Evolutionary conservation across 2,113 vertebrate species (phyloP).

Genomic region (Platichthys flesus): DNA sequence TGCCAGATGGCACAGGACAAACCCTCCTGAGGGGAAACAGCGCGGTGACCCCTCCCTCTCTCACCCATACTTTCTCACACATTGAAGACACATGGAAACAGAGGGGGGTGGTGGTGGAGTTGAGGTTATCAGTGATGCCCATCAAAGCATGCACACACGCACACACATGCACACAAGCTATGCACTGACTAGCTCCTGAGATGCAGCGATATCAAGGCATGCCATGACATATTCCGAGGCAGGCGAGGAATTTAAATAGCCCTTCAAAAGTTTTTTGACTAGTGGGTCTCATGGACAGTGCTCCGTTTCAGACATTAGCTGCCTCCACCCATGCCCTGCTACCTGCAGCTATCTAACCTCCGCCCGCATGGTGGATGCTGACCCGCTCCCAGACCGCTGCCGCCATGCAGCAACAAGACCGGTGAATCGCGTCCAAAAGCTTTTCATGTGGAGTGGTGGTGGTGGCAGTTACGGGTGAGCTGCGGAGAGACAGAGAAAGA

Average conservation of each 20-base stretch:
- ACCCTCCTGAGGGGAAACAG: slow-evolving; percentile 77
- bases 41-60: slow-evolving; percentile 66
- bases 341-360: slow-evolving; percentile 90
- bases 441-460: slow-evolving; percentile 4
- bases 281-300: slow-evolving; percentile 57
- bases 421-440: slow-evolving; percentile 49
- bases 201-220: slow-evolving; percentile 65
- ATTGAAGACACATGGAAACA: slow-evolving; percentile 69
- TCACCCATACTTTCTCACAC: slow-evolving; percentile 78
- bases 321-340: slow-evolving; percentile 36
- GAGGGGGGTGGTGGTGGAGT: slow-evolving; percentile 6
- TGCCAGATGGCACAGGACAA: slow-evolving; percentile 83
- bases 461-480: slow-evolving; percentile 51
- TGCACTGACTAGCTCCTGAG: slow-evolving; percentile 44
- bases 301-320: slow-evolving; percentile 48
- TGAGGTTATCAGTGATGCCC: slow-evolving; percentile 65
- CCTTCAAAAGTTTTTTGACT: slow-evolving; percentile 46
- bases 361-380: slow-evolving; percentile 90
- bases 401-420: slow-evolving; percentile 49
- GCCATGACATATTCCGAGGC: slow-evolving; percentile 63
- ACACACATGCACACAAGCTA: slow-evolving; percentile 30
- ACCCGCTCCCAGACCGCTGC: slow-evolving; percentile 79
- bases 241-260: slow-evolving; percentile 69
- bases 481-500: slow-evolving; percentile 74
- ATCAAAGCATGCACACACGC: slow-evolving; percentile 56